These are phyloP conservation scores for Crocodylus rhombifer DNA, from an alignment of 2,797 vertebrate species.

Conservation along the genomic window DNA sequence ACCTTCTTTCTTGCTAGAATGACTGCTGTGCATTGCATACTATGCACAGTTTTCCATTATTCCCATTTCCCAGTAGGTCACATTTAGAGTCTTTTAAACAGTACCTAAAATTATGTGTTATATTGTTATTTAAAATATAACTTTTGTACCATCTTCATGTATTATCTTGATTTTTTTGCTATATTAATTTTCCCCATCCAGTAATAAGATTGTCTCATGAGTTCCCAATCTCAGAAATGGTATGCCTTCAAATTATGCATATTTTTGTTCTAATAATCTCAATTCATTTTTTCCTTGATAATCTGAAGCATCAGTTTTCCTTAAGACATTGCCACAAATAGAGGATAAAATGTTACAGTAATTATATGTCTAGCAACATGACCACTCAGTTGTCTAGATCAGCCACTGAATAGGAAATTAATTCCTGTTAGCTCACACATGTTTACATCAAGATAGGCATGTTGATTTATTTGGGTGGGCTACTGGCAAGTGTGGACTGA, in stretches of 20 bases:
- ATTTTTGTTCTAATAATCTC: conserved; percentile 9
- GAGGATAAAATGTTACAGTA: conserved; percentile 16
- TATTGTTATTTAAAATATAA: neutral
- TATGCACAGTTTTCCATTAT: neutral
- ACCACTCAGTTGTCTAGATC: conserved; percentile 17
- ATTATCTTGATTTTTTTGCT: neutral
- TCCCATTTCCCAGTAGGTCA: neutral
- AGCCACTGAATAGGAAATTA: conserved; percentile 2
- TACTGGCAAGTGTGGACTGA: conserved; percentile 59
- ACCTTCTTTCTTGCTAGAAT: neutral
- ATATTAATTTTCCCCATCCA: conserved; percentile 1
- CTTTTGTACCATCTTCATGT: neutral
- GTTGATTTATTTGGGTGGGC: conserved; percentile 63
- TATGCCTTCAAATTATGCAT: neutral
- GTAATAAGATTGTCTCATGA: neutral
- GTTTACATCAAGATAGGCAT: conserved; percentile 12
- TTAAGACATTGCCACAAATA: neutral
- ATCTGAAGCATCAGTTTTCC: neutral
- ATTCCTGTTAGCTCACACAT: conserved; percentile 12
- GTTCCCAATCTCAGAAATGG: neutral
- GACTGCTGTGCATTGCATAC: neutral
- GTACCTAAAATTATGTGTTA: neutral
- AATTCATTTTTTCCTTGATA: conserved; percentile 15
- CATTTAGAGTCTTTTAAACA: neutral
- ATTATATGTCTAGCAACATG: neutral